Base-by-base conservation (phyloP, 2,888 invertebrate genomes). In the Hipparchia sbordonii region DNA sequence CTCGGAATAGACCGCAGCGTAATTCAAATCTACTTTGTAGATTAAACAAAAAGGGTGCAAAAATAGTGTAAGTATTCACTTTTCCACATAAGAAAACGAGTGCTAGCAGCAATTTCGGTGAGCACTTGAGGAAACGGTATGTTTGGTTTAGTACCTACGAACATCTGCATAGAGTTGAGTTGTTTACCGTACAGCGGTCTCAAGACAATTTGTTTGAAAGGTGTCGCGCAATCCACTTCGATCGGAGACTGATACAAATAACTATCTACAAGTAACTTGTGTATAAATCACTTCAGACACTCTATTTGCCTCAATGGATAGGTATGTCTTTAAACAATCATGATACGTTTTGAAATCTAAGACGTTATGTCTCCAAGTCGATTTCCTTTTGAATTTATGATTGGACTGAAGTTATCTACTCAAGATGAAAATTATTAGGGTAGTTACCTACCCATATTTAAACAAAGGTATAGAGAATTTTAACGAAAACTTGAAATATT, bases 171-270 rank as follows among this genome's bases (percentile, higher is more conserved):
- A 87, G 85, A 83, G 85, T 86, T 82, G 88, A 88, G 86, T 90
- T 92, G 93, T 92, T 92, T 92, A 92, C 91, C 84, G 86, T 84
- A 85, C 84, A 85, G 83, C 81, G 87, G 89, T 90, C 90, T 91
- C 93, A 87, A 87, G 88, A 92, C 93, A 93, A 93, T 93, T 91
- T 93, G 88, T 91, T 92, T 92, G 91, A 93, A 92, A 93, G 93
- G 92, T 92, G 91, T 92, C 91, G 86, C 82, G 91, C 91, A 92
- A 92, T 93, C 91, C 91, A 90, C 92, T 92, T 87, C 74, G 84
- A 89, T 87, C 87, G 84, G 84, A 81, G 71, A 71, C 72, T 84
- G 87, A 87, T 88, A 87, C 87, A 85, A 85, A 85, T 84, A 85
- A 78, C 85, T 81, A 78, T 82, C 83, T 83, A 84, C 84, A 86